Percentiles rank a stretch among this genome's conserved stretches.
Evolutionary conservation across 64 coral and sea anemone species (phyloP).

Genomic region (Orbicella faveolata): DNA sequence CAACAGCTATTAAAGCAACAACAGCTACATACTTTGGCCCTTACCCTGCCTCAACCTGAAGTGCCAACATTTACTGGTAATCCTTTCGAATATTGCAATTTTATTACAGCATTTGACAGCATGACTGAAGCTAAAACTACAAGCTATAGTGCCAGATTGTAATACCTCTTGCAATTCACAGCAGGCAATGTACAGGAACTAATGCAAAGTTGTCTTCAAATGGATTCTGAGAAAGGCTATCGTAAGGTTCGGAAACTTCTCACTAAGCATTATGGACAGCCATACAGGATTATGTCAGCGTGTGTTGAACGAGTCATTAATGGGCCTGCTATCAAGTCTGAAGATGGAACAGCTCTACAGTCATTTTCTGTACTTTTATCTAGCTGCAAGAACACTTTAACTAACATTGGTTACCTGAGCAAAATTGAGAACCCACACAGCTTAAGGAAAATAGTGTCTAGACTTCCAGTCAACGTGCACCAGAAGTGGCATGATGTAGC

Average conservation of each 20-base stretch:
- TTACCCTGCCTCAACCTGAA: slow-evolving; percentile 39
- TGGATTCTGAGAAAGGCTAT: slow-evolving; percentile 55
- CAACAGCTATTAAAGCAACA: not conserved
- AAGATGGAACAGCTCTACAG: slow-evolving; percentile 47
- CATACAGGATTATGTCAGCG: slow-evolving; percentile 46
- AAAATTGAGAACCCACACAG: slow-evolving; percentile 46
- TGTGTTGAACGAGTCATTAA: slow-evolving; percentile 19
- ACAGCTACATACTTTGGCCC: not conserved
- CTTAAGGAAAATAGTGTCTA: slow-evolving; percentile 8
- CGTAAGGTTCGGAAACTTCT: slow-evolving; percentile 7
- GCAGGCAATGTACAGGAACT: slow-evolving; percentile 44
- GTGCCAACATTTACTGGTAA: slow-evolving; percentile 24
- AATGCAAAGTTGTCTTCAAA: slow-evolving; percentile 54
- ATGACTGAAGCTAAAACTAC: slow-evolving; percentile 39
- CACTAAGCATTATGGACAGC: slow-evolving; percentile 42
- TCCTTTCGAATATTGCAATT: slow-evolving; percentile 34
- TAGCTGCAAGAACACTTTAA: slow-evolving; percentile 48
- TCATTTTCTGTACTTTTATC: slow-evolving; percentile 41
- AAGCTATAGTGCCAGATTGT: not conserved
- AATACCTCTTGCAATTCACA: slow-evolving; percentile 34
- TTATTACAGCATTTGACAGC: slow-evolving; percentile 55
- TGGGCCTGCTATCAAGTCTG: slow-evolving; percentile 3
- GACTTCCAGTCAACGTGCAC: slow-evolving; percentile 20
- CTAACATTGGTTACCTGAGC: slow-evolving; percentile 31
- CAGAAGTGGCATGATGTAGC: slow-evolving; percentile 41